Evolutionary conservation across 2,888 invertebrate genomes (phyloP).

Genomic region (Sabatieria punctata): DNA sequence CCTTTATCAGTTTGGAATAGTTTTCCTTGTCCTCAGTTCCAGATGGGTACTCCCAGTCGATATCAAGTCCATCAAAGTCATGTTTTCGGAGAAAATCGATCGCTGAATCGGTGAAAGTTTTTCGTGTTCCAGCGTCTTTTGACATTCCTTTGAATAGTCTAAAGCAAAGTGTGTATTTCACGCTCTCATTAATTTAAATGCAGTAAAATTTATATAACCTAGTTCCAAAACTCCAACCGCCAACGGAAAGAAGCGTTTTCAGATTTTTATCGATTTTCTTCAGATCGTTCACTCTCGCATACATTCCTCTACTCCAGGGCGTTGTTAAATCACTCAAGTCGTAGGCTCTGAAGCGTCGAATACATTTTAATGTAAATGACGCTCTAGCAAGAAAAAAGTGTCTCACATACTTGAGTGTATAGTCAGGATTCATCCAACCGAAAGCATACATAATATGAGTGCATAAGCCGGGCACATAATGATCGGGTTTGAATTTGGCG

Average conservation of each 20-base stretch:
- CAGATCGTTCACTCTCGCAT: conserved; percentile 61
- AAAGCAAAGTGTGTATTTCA: too few species aligned
- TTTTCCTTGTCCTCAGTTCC: conserved; percentile 65
- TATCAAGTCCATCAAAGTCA: conserved; percentile 33
- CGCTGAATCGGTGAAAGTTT: conserved; percentile 43
- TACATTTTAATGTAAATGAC: too few species aligned
- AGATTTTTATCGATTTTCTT: conserved; percentile 76
- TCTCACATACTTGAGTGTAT: conserved; percentile 25
- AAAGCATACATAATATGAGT: conserved; percentile 95
- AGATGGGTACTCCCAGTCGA: conserved; percentile 36
- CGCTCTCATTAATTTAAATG: too few species aligned
- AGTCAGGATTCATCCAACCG: conserved; percentile 85
- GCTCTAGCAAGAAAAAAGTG: too few species aligned
- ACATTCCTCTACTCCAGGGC: conserved; percentile 74
- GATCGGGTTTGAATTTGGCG: conserved; percentile 80
- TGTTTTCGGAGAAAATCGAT: conserved; percentile 26
- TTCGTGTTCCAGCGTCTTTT: conserved; percentile 18
- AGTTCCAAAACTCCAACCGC: conserved; percentile 93
- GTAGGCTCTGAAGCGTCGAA: conserved; percentile 43
- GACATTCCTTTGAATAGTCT: conserved; percentile 73
- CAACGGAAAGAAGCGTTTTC: conserved; percentile 77
- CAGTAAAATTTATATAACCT: too few species aligned
- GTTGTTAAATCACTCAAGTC: conserved; percentile 45
- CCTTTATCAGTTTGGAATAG: conserved; percentile 71
- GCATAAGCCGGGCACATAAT: conserved; percentile 79